Evolutionary conservation across 2,797 vertebrate genomes (phyloP), one percentile per base, ranked within the genome.

Genomic region (Eospalax fontanierii): DNA sequence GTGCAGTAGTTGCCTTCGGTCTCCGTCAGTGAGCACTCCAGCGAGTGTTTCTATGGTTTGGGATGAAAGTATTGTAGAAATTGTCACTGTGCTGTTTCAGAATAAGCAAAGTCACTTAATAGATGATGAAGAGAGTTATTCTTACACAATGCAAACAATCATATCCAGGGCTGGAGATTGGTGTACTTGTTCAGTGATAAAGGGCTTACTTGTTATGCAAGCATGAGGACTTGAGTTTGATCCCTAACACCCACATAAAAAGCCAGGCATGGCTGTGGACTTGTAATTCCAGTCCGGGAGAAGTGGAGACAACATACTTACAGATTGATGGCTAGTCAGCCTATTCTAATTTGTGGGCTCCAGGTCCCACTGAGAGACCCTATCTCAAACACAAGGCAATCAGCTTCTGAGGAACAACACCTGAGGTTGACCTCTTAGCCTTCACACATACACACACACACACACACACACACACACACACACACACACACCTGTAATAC

Each of bases 1-100:
- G 83, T 4, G 26, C 98, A 98, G 93, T 98, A 98, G 95, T 97
- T 98, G 43, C 98, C 96, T 80, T 98, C 97, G 0, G 98, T 98
- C 65, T 98, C 98, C 0, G 96, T 80, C 68, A 98, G 33, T 38
- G 97, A 97, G 93, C 94, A 92, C 85, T 98, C 98, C 78, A 98
- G 97, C 4, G 97, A 96, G 21, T 97, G 96, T 98, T 98, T 98
- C 98, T 98, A 79, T 16, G 57, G 54, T 54, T 83, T 68, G 33
- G 65, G 43, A 78, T 86, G 84, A 91, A 14, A 7, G 22, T 38
- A 57, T 46, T 46, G 57, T 63, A 81, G 83, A 61, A 61, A 74
- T 38, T 7, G 43, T 75, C 68, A 57, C 66, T 16, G 30, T 7
- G 7, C 19, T 28, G n/a, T 65, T 73, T 84, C 54, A 78, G 61